phyloP scores from a whole-genome alignment of 2,797 vertebrate genomes.

The Premnoplex brunnescens region DNA sequence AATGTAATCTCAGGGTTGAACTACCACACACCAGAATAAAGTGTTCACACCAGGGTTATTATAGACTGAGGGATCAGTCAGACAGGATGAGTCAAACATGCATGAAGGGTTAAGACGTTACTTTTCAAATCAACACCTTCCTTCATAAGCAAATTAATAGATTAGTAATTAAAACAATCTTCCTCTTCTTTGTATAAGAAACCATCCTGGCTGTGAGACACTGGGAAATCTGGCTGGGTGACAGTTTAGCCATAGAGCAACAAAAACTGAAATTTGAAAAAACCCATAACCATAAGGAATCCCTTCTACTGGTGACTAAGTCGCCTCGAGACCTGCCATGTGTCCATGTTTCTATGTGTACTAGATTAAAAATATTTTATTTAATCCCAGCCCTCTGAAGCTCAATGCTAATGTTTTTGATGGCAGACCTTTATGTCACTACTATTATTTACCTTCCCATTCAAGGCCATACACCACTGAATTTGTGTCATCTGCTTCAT shows the following conservation, averaged over 20 bases:
- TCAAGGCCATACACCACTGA: background rate
- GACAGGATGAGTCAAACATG: background rate
- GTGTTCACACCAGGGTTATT: background rate
- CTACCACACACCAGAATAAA: constrained; percentile 20
- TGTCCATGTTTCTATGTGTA: background rate
- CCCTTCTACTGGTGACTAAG: background rate
- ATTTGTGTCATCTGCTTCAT: background rate
- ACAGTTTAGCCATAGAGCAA: background rate
- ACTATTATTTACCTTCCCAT: background rate
- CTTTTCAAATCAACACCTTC: background rate
- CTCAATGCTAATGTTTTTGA: background rate
- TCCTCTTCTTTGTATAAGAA: background rate
- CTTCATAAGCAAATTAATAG: background rate
- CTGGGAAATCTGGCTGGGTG: background rate
- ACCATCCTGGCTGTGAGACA: background rate
- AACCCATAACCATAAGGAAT: background rate
- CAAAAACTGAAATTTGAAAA: constrained; percentile 4
- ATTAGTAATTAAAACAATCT: background rate
- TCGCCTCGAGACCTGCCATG: fast-evolving
- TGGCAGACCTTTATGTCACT: background rate
- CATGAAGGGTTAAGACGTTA: background rate
- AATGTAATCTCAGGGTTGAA: constrained; percentile 3
- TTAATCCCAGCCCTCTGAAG: background rate
- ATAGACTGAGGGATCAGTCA: background rate
- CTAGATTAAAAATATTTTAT: background rate